Base-by-base conservation (phyloP, 1,140 invertebrate genomes). In the Meteorus sp. region DNA sequence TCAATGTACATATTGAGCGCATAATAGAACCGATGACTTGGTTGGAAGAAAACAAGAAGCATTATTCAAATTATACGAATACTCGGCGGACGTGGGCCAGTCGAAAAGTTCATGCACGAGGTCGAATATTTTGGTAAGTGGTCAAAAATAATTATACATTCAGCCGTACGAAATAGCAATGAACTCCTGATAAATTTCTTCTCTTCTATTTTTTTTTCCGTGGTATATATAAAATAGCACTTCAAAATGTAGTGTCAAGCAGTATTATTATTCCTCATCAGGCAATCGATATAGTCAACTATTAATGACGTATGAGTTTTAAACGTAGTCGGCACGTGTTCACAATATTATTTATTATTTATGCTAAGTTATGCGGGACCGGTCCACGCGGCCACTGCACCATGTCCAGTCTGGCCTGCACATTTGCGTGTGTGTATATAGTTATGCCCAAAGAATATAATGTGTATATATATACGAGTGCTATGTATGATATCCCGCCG, bases 341-440 rank as follows among this genome's bases (percentile, higher is more conserved):
- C 55, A 56, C 61, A 57, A 63, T 65, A 65, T 65, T 65, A 63
- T 65, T 65, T 65, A 65, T 65, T 65, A 65, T 65, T 65, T 65
- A 65, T 65, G 64, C 61, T 65, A 65, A 65, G 58, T 65, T 65
- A 65, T 65, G 61, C 64, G 54, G 48, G 56, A 39, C 47, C 33
- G 27, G 41, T 57, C 56, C 56, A 39, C 47, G 53, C 54, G 43
- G 56, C 47, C 33, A 57, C 33, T 57, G 45, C 56, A 50, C 52
- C 39, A 15, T n/a, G n/a, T n/a, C n/a, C 45, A 20, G 27, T 22
- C 50, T 33, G 50, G 58, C 56, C 62, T 61, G 35, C 43, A 55
- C n/a, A n/a, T 50, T n/a, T 52, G 47, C 47, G 29, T 45, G 39
- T 56, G 22, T 29, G 20, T 52, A 17, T 37, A 33, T 20, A 37